These are phyloP conservation scores for human DNA, from an alignment of 2,113 vertebrate species.

Conservation along the genomic window GRCh38 chr9:8233001-8233500, in stretches of 20 bases:
- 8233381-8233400: neutral
- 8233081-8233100: neutral
- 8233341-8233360: neutral
- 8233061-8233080: neutral
- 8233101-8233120: neutral
- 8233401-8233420: neutral
- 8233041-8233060: neutral
- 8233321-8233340: neutral
- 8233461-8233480: neutral
- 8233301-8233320: neutral
- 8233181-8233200: neutral
- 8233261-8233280: neutral
- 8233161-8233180: neutral
- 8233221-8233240: neutral
- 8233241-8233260: neutral
- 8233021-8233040: conserved; percentile 47
- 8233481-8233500: neutral
- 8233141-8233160: neutral
- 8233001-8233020: conserved; percentile 19
- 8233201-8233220: neutral
- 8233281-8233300: neutral
- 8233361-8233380: neutral
- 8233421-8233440: neutral
- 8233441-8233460: neutral
- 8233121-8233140: neutral